Evolutionary conservation across 2,797 vertebrate species (phyloP).

Genomic region (Lepilemur septentrionalis): DNA sequence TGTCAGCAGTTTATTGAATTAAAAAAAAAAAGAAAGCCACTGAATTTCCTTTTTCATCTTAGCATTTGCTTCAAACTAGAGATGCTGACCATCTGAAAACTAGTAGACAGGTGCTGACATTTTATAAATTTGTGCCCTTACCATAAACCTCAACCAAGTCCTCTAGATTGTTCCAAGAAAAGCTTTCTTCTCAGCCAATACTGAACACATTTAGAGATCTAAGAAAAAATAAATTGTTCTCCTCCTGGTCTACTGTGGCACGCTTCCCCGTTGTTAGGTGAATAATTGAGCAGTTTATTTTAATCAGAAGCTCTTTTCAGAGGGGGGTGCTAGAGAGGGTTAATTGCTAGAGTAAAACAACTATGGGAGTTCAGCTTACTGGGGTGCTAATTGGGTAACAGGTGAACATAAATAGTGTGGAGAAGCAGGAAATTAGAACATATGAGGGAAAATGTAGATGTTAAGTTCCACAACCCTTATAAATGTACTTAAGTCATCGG

Average conservation of each 20-base stretch:
- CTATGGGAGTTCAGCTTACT: constrained; percentile 77
- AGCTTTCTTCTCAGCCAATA: constrained; percentile 53
- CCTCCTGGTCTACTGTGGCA: constrained; percentile 75
- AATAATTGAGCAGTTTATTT: constrained; percentile 79
- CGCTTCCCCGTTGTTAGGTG: constrained; percentile 80
- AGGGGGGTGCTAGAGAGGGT: constrained; percentile 76
- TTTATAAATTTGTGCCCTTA: constrained; percentile 54
- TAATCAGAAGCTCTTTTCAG: constrained; percentile 77
- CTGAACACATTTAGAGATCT: constrained; percentile 46
- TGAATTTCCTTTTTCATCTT: constrained; percentile 64
- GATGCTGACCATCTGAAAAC: background rate
- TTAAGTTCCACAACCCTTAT: constrained; percentile 56
- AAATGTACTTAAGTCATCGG: constrained; percentile 66
- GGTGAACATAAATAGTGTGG: constrained; percentile 81
- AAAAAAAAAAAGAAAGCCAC: constrained; percentile 71
- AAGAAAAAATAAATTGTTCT: constrained; percentile 70
- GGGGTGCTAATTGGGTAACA: constrained; percentile 81
- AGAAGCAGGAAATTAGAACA: constrained; percentile 74
- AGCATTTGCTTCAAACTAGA: constrained; percentile 18
- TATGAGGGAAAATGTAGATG: constrained; percentile 62
- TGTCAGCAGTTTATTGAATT: constrained; percentile 54
- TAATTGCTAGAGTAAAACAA: constrained; percentile 82
- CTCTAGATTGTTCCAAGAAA: constrained; percentile 43
- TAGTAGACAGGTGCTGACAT: background rate
- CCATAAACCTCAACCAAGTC: constrained; percentile 19